phyloP scores from a whole-genome alignment of 2,797 vertebrate species.

The Aeoliscus strigatus region DNA sequence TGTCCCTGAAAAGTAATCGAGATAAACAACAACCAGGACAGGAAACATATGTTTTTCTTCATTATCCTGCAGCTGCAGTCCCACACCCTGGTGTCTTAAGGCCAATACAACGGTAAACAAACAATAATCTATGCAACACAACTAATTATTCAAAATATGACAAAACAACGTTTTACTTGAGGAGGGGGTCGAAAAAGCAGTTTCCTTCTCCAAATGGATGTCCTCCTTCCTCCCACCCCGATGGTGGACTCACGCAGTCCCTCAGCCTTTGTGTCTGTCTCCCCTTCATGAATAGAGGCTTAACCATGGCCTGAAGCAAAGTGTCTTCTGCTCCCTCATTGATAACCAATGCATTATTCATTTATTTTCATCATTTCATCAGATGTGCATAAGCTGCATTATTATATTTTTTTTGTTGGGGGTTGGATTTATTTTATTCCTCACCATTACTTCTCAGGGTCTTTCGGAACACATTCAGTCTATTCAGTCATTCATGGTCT shows the following conservation, averaged over 20 bases:
- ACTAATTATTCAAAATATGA: conserved; percentile 50
- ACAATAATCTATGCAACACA: conserved; percentile 29
- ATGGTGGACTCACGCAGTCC: conserved; percentile 72
- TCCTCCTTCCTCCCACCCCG: conserved; percentile 65
- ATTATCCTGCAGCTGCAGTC: conserved; percentile 44
- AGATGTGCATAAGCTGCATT: conserved; percentile 69
- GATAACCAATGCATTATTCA: conserved; percentile 80
- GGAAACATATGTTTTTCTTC: conserved; percentile 36
- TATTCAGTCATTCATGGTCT: conserved; percentile 56
- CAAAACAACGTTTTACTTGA: conserved; percentile 14
- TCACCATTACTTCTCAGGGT: conserved; percentile 35
- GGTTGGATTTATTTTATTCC: conserved; percentile 31
- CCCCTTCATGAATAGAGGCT: conserved; percentile 75
- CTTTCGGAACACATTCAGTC: conserved; percentile 27
- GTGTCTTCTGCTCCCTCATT: conserved; percentile 74
- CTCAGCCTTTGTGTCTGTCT: conserved; percentile 76
- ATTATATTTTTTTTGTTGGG: conserved; percentile 60
- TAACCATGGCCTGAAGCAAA: conserved; percentile 75
- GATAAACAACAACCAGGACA: conserved; percentile 31
- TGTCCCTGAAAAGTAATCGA: conserved; percentile 25
- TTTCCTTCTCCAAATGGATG: conserved; percentile 53
- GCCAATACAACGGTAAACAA: conserved; percentile 49
- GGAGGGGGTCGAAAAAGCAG: conserved; percentile 9
- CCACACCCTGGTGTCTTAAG: conserved; percentile 32
- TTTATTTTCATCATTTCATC: conserved; percentile 77